Evolutionary conservation across 2,888 invertebrate genomes (phyloP).

Genomic region (Tribolium freemani): DNA sequence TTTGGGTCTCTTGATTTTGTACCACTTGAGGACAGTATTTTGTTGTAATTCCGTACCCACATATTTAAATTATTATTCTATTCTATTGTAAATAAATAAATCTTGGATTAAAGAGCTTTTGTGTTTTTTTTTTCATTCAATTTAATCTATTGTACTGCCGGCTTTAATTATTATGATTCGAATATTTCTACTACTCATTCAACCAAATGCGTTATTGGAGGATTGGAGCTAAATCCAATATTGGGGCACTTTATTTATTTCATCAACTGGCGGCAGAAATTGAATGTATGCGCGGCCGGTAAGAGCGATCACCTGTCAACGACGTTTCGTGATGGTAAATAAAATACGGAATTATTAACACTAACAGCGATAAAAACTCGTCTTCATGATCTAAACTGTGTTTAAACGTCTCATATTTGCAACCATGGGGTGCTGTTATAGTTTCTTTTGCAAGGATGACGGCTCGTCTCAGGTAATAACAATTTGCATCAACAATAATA

Average conservation of each 20-base stretch:
- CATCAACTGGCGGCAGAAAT: not conserved
- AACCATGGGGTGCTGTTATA: conserved; percentile 79
- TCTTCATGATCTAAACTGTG: conserved; percentile 10
- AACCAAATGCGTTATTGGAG: too few species aligned
- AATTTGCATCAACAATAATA: not conserved
- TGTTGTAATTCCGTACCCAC: too few species aligned
- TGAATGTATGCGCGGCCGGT: not conserved
- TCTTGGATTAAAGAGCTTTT: not conserved
- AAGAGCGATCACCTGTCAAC: conserved; percentile 1
- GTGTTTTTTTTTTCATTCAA: too few species aligned
- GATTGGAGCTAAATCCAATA: too few species aligned
- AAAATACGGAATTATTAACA: conserved; percentile 6
- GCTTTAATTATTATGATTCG: too few species aligned
- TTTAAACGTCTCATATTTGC: not conserved
- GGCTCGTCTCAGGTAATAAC: conserved; percentile 75
- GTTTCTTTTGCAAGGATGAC: conserved; percentile 79
- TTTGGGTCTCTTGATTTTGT: not conserved
- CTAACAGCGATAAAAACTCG: not conserved
- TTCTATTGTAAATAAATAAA: not conserved
- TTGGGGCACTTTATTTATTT: too few species aligned
- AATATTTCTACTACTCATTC: not conserved
- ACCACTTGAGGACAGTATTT: not conserved
- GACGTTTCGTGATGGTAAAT: conserved; percentile 16
- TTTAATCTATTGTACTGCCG: too few species aligned
- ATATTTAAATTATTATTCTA: too few species aligned